A percentile compares a stretch with the other conserved stretches of the same genome.
Evolutionary conservation across 2,888 invertebrate species (phyloP).

Genomic region (Cephus pulcher): DNA sequence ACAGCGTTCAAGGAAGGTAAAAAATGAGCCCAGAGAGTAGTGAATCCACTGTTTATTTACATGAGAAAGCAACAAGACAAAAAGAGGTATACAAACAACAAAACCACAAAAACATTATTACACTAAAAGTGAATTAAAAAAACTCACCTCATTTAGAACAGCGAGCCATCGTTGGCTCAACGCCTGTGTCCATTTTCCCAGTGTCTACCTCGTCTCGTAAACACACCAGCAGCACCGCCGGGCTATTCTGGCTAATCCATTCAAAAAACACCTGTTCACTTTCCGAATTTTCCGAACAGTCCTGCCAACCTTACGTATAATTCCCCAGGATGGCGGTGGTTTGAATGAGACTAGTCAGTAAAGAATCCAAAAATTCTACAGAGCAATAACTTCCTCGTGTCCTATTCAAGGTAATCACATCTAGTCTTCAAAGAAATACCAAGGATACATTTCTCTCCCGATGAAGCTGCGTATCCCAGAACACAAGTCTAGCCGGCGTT

Average conservation of each 20-base stretch:
- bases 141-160: neutral
- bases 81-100: neutral
- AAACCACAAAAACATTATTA: neutral
- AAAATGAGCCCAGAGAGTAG: neutral
- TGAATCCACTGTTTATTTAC: neutral
- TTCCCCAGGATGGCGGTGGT: neutral
- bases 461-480: neutral
- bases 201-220: neutral
- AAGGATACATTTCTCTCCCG: neutral
- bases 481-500: conserved; percentile 11
- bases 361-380: neutral
- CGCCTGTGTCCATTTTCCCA: neutral
- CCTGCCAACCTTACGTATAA: conserved; percentile 65
- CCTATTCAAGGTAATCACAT: neutral
- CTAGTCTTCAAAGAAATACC: neutral
- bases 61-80: neutral
- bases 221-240: neutral
- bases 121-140: neutral
- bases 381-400: neutral
- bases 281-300: conserved; percentile 77
- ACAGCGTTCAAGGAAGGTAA: neutral
- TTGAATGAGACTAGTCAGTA: neutral
- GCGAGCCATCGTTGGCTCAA: neutral
- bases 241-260: conserved; percentile 69
- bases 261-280: conserved; percentile 84